Conservation (phyloP, 2,888 invertebrate genomes). For the Sabellastarte sp. region DNA sequence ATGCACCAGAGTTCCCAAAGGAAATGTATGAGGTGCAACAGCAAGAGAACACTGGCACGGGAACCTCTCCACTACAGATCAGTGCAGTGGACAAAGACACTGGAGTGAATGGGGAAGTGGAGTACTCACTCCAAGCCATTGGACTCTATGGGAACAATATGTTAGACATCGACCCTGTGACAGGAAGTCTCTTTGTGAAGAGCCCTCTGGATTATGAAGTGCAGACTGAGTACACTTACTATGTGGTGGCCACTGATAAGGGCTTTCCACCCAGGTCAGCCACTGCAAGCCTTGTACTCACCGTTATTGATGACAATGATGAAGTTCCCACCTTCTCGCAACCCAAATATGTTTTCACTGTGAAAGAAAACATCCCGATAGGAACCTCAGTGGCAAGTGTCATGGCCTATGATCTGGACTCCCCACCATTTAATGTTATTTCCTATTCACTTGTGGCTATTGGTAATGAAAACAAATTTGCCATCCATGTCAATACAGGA, state of each 20-base stretch:
- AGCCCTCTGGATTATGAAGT: slow-evolving; percentile 82
- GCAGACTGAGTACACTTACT: slow-evolving; percentile 37
- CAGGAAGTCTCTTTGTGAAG: slow-evolving; percentile 82
- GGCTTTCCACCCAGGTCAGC: slow-evolving; percentile 44
- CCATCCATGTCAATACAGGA: slow-evolving; percentile 65
- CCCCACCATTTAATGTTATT: slow-evolving; percentile 37
- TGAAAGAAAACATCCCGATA: slow-evolving; percentile 63
- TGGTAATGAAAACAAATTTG: slow-evolving; percentile 33
- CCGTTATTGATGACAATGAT: slow-evolving; percentile 49
- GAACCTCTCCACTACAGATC: not conserved
- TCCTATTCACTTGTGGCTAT: slow-evolving; percentile 29
- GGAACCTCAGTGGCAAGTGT: slow-evolving; percentile 42
- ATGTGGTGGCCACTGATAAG: slow-evolving; percentile 46
- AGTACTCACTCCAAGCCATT: slow-evolving; percentile 65
- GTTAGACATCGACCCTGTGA: slow-evolving; percentile 40
- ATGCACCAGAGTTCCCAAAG: not conserved
- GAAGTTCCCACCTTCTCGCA: slow-evolving; percentile 63
- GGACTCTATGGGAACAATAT: slow-evolving; percentile 18
- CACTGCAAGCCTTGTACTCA: slow-evolving; percentile 37
- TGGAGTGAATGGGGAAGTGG: slow-evolving; percentile 77
- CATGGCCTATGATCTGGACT: slow-evolving; percentile 44
- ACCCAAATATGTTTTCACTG: slow-evolving; percentile 80
- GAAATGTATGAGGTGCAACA: not conserved
- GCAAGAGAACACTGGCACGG: slow-evolving; percentile 1
- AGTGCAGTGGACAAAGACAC: slow-evolving; percentile 85